Evolutionary conservation across 2,888 invertebrate species (phyloP).

Genomic region (Lithophane socia): DNA sequence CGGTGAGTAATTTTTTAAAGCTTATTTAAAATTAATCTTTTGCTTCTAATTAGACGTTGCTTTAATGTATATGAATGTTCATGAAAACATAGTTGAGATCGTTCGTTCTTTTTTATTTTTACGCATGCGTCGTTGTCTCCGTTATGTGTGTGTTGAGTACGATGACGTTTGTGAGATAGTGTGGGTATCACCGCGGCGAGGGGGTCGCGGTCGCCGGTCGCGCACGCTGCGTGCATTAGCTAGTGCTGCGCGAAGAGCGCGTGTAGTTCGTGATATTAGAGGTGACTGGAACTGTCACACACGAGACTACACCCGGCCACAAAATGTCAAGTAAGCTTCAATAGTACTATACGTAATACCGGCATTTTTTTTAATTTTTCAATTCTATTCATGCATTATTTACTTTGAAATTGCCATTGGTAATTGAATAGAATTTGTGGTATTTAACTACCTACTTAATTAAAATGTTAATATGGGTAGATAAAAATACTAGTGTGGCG

Average conservation of each 20-base stretch:
- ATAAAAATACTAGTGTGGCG: constrained; percentile 22
- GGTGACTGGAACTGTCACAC: constrained; percentile 87
- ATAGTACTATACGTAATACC: constrained; percentile 37
- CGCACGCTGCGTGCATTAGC: constrained; percentile 83
- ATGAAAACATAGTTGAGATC: constrained; percentile 1
- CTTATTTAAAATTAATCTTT: neutral
- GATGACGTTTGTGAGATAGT: constrained; percentile 59
- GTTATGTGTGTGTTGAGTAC: constrained; percentile 50
- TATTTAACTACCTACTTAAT: constrained; percentile 3
- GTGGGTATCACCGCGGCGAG: constrained; percentile 73
- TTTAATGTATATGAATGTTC: neutral
- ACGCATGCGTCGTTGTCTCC: constrained; percentile 61
- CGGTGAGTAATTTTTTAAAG: neutral
- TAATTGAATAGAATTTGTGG: constrained; percentile 14
- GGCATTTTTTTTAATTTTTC: constrained; percentile 49
- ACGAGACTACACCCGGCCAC: constrained; percentile 85
- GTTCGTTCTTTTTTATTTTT: constrained; percentile 30
- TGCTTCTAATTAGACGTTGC: neutral
- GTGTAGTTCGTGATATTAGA: constrained; percentile 84
- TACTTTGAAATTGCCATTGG: neutral
- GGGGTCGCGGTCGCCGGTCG: constrained; percentile 75
- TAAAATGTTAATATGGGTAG: constrained; percentile 28
- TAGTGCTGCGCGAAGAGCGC: constrained; percentile 86
- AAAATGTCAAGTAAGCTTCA: constrained; percentile 88
- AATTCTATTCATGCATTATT: constrained; percentile 3